Conservation (phyloP, 2,797 vertebrate genomes). For the Enoplosus armatus region DNA sequence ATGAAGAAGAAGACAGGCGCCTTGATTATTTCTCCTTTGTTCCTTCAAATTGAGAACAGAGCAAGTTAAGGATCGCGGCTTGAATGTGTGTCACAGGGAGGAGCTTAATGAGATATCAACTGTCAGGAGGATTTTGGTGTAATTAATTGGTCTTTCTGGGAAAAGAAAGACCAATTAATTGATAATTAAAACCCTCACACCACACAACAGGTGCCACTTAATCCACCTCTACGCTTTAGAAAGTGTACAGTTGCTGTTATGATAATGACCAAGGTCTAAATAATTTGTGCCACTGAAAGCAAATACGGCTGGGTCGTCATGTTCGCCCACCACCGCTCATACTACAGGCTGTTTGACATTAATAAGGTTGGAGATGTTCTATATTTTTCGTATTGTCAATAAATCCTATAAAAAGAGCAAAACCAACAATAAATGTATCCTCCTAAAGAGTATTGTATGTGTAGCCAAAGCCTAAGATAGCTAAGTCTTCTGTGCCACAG, state of each 20-base stretch:
- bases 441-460: neutral
- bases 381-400: neutral
- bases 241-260: neutral
- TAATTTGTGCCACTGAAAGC: neutral
- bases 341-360: neutral
- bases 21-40: conserved; percentile 34
- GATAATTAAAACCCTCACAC: conserved; percentile 37
- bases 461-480: neutral
- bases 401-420: neutral
- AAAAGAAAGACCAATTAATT: conserved; percentile 42
- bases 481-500: neutral
- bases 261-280: conserved; percentile 25
- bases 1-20: conserved; percentile 3
- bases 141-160: conserved; percentile 58
- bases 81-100: conserved; percentile 55
- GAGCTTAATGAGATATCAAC: conserved; percentile 59
- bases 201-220: conserved; percentile 27
- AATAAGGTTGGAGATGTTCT: neutral
- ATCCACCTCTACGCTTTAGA: conserved; percentile 21
- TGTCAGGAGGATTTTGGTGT: conserved; percentile 43
- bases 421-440: neutral
- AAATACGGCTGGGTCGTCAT: neutral
- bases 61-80: conserved; percentile 12
- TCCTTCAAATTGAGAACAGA: conserved; percentile 44
- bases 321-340: neutral